Evolutionary conservation across 2,113 vertebrate genomes (phyloP), one percentile per base, ranked within the genome.

Genomic region (Alces alces): DNA sequence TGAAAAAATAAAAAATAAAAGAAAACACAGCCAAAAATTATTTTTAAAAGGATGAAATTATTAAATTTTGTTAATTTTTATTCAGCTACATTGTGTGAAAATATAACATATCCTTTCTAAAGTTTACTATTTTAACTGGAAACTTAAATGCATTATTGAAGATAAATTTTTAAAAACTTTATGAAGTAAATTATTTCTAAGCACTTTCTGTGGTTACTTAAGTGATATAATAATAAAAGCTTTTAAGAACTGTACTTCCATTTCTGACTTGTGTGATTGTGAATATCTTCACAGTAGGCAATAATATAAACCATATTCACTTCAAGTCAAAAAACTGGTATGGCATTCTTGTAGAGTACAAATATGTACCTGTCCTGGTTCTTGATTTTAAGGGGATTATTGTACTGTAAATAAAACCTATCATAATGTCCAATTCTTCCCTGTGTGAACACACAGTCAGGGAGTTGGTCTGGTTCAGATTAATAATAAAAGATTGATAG

Each of bases 21-120:
- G 64, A 88, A 58, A 96, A 73, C 21, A 87, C 57, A 52, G 16
- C 4, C 60, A 25, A 80, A 91, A 80, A 79, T 83, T 90, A 16
- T 87, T 91, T 90, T 45, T 21, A 15, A 4, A 84, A 61, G 19
- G 73, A 12, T 86, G 9, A 57, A 85, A 91, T 87, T 50, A 90
- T 80, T 95, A 79, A 76, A 61, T 64, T 91, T 82, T 95, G 17
- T 92, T 95, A 9, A 10, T n/a, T 92, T 97, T 94, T 85, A 92
- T 91, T 92, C 5, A 61, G 17, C 60, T 85, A 36, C 1, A 54
- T 96, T 76, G 2, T 30, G 25, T 88, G 36, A 7, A 90, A 28
- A 86, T 17, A 30, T 27, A 85, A 5, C n/a, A 16, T 85, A 89
- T 33, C n/a, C 23, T 88, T 86, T 78, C 39, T 73, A 73, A 11